These are phyloP conservation scores for Narcine bancroftii DNA, from an alignment of 2,113 vertebrate genomes.

Conservation along the genomic window DNA sequence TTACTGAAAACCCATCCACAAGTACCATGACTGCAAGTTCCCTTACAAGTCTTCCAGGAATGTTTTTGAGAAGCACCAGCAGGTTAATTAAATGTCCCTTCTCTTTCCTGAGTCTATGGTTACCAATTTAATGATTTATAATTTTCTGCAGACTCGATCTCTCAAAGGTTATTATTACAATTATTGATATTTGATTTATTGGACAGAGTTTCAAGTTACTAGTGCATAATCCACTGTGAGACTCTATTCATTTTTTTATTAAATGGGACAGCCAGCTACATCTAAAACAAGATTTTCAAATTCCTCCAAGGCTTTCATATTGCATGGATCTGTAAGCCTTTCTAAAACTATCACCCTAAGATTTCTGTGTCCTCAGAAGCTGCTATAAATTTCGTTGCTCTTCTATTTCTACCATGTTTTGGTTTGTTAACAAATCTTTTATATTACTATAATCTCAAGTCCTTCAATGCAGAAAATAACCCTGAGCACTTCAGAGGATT, in stretches of 20 bases:
- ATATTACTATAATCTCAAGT: too few species aligned
- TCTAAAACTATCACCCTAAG: too few species aligned
- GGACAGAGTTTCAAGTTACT: background rate
- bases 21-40: background rate
- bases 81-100: background rate
- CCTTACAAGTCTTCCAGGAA: background rate
- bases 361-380: too few species aligned
- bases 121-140: background rate
- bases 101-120: background rate
- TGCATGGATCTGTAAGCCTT: too few species aligned
- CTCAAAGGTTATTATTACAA: background rate
- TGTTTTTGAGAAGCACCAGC: background rate
- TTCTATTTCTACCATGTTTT: too few species aligned
- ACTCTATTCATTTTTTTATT: background rate
- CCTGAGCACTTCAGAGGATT: too few species aligned
- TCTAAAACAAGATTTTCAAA: background rate
- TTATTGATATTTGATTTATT: background rate
- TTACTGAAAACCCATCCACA: background rate
- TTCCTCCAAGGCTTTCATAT: too few species aligned
- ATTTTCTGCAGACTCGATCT: background rate
- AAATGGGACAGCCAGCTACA: background rate
- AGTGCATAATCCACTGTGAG: background rate
- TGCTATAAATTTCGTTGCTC: too few species aligned
- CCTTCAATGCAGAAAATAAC: too few species aligned
- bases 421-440: too few species aligned